phyloP scores from a whole-genome alignment of 2,797 vertebrate genomes.

The Danio albolineatus region DNA sequence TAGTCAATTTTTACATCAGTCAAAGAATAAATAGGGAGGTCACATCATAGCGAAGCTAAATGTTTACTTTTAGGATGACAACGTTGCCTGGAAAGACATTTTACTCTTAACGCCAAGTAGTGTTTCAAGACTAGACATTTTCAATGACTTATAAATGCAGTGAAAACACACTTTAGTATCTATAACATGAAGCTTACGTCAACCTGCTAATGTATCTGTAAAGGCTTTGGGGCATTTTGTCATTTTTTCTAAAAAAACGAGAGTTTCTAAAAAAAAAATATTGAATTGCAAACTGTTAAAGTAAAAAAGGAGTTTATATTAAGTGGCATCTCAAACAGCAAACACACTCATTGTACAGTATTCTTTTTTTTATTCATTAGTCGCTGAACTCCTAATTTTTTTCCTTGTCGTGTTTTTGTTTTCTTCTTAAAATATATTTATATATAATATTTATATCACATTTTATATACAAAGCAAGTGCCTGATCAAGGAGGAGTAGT shows the following conservation, averaged over 20 bases:
- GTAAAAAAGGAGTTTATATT: conserved; percentile 46
- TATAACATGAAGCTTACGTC: conserved; percentile 3
- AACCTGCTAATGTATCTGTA: conserved; percentile 6
- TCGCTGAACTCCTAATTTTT: conserved; percentile 69
- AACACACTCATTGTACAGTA: conserved; percentile 71
- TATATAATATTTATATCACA: conserved; percentile 83
- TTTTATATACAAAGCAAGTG: conserved; percentile 80
- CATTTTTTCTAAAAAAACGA: conserved; percentile 47
- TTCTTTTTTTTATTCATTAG: conserved; percentile 64
- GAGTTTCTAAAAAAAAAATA: conserved; percentile 40
- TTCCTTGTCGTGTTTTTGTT: conserved; percentile 72
- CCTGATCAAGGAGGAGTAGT: conserved; percentile 75
- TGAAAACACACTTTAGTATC: conserved; percentile 24
- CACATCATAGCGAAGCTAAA: conserved; percentile 4
- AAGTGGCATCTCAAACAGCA: conserved; percentile 60
- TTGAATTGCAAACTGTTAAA: conserved; percentile 41
- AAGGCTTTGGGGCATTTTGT: conserved; percentile 55
- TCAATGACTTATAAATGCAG: neutral
- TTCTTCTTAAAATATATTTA: conserved; percentile 80
- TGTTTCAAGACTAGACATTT: conserved; percentile 35
- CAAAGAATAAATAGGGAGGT: neutral
- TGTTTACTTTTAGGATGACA: conserved; percentile 8
- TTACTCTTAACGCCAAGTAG: neutral
- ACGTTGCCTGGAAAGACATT: neutral
- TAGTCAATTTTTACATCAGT: conserved; percentile 7